Evolutionary conservation across 2,797 vertebrate genomes (phyloP).

Genomic region (Macropodus opercularis): DNA sequence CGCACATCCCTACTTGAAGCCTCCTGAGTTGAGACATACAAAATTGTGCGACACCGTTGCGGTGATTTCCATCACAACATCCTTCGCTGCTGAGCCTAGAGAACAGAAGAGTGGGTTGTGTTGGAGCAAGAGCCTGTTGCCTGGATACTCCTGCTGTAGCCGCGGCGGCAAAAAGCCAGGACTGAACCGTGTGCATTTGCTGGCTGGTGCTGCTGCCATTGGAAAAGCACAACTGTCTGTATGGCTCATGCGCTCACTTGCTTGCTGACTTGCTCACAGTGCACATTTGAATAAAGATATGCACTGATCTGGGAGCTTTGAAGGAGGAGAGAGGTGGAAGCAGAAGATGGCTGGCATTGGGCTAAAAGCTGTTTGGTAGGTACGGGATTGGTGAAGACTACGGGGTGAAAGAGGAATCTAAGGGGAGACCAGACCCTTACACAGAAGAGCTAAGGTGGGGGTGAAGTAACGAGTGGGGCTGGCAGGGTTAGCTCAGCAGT

Average conservation of each 20-base stretch:
- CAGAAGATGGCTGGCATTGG: background rate
- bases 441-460: background rate
- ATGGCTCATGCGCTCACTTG: constrained; percentile 11
- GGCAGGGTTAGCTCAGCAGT: constrained; percentile 16
- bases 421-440: background rate
- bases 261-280: constrained; percentile 28
- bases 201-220: constrained; percentile 45
- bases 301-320: constrained; percentile 31
- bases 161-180: constrained; percentile 38
- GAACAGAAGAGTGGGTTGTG: constrained; percentile 26
- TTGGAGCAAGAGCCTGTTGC: constrained; percentile 72
- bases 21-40: constrained; percentile 10
- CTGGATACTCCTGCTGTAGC: constrained; percentile 69
- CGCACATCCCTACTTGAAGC: constrained; percentile 6
- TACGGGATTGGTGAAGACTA: background rate
- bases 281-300: constrained; percentile 47
- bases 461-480: constrained; percentile 14
- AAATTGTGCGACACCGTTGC: constrained; percentile 8
- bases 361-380: constrained; percentile 36
- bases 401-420: constrained; percentile 8
- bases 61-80: constrained; percentile 28
- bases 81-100: constrained; percentile 40
- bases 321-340: constrained; percentile 13
- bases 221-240: constrained; percentile 45
- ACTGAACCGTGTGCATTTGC: constrained; percentile 15